phyloP scores from a whole-genome alignment of 2,888 invertebrate species.

The Synergus laeviventris region DNA sequence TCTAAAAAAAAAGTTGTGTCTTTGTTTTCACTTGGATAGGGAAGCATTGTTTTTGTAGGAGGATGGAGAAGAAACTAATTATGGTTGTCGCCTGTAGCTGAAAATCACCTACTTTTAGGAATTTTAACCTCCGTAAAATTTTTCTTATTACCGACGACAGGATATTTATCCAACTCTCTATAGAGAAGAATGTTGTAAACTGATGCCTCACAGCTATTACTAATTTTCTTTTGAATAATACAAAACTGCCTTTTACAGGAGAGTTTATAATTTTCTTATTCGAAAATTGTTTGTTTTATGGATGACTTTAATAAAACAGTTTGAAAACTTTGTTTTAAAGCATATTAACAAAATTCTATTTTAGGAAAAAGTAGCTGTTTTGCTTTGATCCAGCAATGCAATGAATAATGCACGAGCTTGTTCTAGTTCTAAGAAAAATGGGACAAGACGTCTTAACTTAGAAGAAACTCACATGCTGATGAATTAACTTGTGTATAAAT shows the following conservation, averaged over 20 bases:
- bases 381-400: background rate
- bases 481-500: background rate
- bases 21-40: constrained; percentile 4
- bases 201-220: background rate
- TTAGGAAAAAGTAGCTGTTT: background rate
- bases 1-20: background rate
- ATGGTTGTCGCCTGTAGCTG: background rate
- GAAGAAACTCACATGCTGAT: background rate
- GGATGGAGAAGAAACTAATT: constrained; percentile 2
- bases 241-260: background rate
- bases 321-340: background rate
- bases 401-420: background rate
- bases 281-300: background rate
- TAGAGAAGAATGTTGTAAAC: background rate
- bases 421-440: background rate
- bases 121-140: background rate
- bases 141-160: background rate
- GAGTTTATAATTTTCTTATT: background rate
- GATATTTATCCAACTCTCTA: background rate
- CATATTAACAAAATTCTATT: background rate
- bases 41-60: constrained; percentile 1
- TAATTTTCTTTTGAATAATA: background rate
- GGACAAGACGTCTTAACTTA: background rate
- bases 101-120: background rate
- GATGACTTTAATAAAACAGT: background rate